Percentiles rank a stretch among this genome's conserved stretches.
Evolutionary conservation across 2,888 invertebrate species (phyloP).

Genomic region (Drosophila dives): DNA sequence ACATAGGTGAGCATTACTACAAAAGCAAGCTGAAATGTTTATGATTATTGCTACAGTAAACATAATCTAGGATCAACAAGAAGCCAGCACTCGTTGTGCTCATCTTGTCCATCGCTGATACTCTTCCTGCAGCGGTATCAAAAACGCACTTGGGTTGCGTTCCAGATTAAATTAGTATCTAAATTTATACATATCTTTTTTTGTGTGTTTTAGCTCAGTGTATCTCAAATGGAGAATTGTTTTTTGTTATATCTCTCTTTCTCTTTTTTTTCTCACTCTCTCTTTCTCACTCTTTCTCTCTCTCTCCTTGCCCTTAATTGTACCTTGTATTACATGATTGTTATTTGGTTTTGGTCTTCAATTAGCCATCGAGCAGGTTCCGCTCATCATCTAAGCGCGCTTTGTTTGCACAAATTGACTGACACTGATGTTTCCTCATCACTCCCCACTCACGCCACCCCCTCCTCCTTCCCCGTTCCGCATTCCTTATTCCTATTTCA

Average conservation of each 20-base stretch:
- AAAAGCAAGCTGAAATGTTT: neutral
- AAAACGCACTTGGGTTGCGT: rapidly evolving
- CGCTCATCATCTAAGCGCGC: constrained; percentile 52
- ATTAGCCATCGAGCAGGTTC: constrained; percentile 65
- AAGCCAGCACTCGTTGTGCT: neutral
- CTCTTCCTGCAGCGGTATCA: neutral
- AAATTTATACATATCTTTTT: neutral
- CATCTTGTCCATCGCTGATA: neutral
- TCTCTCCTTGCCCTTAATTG: neutral
- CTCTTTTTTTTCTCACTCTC: neutral
- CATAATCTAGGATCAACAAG: neutral
- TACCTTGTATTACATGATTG: constrained; percentile 21
- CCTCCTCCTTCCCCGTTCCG: neutral
- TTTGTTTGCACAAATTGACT: constrained; percentile 69
- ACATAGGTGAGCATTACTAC: neutral
- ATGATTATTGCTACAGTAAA: neutral
- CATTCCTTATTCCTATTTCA: neutral
- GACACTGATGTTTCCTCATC: constrained; percentile 60
- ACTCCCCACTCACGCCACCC: neutral
- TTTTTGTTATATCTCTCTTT: neutral
- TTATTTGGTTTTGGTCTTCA: constrained; percentile 43
- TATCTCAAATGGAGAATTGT: neutral
- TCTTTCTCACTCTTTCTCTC: neutral
- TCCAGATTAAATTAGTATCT: neutral
- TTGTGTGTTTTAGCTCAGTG: neutral